Conservation (phyloP, 53 echinoderm and acorn worm genomes). For the Luidia sarsii region DNA sequence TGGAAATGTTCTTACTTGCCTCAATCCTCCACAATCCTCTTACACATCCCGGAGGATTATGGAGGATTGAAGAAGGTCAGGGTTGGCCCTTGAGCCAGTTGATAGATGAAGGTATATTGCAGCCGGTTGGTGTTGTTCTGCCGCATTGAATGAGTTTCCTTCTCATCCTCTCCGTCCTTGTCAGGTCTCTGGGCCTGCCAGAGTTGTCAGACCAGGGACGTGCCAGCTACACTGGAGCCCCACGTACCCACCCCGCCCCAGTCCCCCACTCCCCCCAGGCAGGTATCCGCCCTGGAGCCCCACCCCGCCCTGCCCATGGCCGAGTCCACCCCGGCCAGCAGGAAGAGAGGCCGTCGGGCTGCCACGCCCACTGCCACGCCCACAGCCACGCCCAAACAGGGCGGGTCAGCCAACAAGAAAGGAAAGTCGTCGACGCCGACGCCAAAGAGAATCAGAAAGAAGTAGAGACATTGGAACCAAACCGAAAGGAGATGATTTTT, state of each 20-base stretch:
- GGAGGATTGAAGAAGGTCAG: too few species aligned
- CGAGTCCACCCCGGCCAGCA: conserved; percentile 12
- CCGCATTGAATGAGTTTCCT: too few species aligned
- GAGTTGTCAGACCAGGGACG: conserved; percentile 59
- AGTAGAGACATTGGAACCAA: too few species aligned
- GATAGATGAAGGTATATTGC: too few species aligned
- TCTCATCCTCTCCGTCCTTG: too few species aligned
- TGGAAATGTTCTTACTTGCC: too few species aligned
- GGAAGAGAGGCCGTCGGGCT: conserved; percentile 19
- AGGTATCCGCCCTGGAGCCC: background rate
- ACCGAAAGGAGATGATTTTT: too few species aligned
- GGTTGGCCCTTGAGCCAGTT: too few species aligned
- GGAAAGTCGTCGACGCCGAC: conserved; percentile 49
- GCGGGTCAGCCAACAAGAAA: conserved; percentile 4
- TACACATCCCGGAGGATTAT: too few species aligned
- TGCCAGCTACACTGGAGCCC: conserved; percentile 19
- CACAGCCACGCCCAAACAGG: background rate
- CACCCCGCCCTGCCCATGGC: conserved; percentile 7
- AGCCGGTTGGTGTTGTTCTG: too few species aligned
- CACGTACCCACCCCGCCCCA: conserved; percentile 51
- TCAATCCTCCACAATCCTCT: too few species aligned
- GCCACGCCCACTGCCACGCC: conserved; percentile 21
- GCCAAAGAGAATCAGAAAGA: conserved; percentile 52
- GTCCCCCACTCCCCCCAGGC: conserved; percentile 38
- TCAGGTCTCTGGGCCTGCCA: conserved; percentile 78